Conservation (phyloP, 2,113 vertebrate genomes). For the Gobius niger region DNA sequence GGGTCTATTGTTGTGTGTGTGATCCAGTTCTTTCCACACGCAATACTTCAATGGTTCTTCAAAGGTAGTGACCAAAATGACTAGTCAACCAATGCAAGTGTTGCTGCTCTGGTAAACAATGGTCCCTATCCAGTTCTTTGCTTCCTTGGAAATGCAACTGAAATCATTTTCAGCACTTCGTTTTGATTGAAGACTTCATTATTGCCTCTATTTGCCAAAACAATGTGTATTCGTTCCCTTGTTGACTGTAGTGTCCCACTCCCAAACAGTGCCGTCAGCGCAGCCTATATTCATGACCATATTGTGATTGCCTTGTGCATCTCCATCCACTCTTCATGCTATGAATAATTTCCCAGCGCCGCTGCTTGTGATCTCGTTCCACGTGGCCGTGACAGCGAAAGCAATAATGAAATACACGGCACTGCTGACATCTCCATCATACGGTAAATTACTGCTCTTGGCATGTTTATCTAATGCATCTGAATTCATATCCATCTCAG, state of each 20-base stretch:
- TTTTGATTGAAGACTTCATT: not conserved
- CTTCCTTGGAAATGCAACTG: not conserved
- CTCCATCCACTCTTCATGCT: too few species aligned
- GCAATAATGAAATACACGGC: not conserved
- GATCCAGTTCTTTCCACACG: not conserved
- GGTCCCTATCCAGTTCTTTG: not conserved
- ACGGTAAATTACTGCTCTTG: not conserved
- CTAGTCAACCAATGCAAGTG: not conserved
- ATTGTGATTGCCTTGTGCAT: not conserved
- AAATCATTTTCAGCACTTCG: not conserved
- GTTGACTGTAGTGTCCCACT: too few species aligned
- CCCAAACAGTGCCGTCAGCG: not conserved
- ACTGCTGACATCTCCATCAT: not conserved
- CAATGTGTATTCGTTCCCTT: too few species aligned
- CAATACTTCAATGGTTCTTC: not conserved
- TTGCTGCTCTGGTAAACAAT: not conserved
- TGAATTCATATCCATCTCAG: not conserved
- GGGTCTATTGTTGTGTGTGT: not conserved
- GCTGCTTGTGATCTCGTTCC: not conserved
- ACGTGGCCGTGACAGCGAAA: not conserved
- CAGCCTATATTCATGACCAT: not conserved
- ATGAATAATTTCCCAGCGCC: too few species aligned
- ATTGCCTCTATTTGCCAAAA: not conserved
- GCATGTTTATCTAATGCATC: not conserved
- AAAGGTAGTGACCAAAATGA: not conserved